These are phyloP conservation scores for Andrena camellia DNA, from an alignment of 2,888 invertebrate species.

Conservation along the genomic window DNA sequence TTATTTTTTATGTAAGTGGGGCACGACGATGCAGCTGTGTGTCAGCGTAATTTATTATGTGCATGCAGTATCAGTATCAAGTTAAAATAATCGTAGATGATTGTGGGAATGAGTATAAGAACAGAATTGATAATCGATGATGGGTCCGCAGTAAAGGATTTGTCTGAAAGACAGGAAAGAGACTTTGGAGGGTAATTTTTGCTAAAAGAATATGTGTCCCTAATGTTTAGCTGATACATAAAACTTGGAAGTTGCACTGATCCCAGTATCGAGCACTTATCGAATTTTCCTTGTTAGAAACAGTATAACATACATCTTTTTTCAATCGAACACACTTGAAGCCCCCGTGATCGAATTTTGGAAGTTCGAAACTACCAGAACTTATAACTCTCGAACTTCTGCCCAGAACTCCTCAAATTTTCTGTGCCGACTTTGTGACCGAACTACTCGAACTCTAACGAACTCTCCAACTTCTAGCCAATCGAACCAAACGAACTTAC, in stretches of 20 bases:
- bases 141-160: too few relatives aligned
- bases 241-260: neutral
- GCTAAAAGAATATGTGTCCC: neutral
- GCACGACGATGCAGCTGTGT: too few relatives aligned
- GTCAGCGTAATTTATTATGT: too few relatives aligned
- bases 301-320: neutral
- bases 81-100: too few relatives aligned
- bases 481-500: neutral
- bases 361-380: neutral
- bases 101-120: too few relatives aligned
- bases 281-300: neutral
- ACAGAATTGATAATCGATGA: too few relatives aligned
- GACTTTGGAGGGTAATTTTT: neutral
- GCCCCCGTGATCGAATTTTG: neutral
- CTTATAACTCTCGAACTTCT: neutral
- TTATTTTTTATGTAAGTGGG: too few relatives aligned
- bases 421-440: neutral
- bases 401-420: neutral
- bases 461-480: neutral
- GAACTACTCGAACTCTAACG: slow-evolving; percentile 20
- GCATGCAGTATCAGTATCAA: too few relatives aligned
- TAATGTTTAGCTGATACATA: neutral
- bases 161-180: neutral
- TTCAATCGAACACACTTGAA: neutral
- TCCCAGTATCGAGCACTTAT: too few relatives aligned